Percentiles rank a stretch among this genome's conserved stretches.
These are phyloP conservation scores for Cyclura pinguis DNA, from an alignment of 2,797 vertebrate species.

Conservation along the genomic window DNA sequence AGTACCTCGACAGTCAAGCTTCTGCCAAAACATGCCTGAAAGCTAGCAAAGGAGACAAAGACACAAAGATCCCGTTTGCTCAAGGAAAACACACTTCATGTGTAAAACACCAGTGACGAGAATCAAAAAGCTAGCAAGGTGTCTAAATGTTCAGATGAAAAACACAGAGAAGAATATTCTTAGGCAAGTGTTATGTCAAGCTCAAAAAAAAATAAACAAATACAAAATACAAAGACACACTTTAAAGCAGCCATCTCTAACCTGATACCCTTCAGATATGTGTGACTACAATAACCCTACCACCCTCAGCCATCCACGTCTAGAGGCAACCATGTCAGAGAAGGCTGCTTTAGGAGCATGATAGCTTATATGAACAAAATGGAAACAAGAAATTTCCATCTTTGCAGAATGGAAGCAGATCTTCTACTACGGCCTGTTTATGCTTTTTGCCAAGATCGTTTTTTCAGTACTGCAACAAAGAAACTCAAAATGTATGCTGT, in stretches of 20 bases:
- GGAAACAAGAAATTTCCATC: conserved; percentile 35
- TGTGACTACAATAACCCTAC: neutral
- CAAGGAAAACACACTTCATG: conserved; percentile 85
- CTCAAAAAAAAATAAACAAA: conserved; percentile 58
- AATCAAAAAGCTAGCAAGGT: conserved; percentile 76
- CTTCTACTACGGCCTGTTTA: neutral
- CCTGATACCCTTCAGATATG: neutral
- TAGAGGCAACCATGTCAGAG: neutral
- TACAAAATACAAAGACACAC: conserved; percentile 52
- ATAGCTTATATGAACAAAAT: conserved; percentile 49
- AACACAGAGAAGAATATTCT: conserved; percentile 56
- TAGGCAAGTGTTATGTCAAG: conserved; percentile 56
- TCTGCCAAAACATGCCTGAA: conserved; percentile 89
- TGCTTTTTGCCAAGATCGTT: neutral
- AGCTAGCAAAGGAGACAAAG: conserved; percentile 88
- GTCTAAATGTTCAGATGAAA: conserved; percentile 67
- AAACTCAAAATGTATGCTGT: neutral
- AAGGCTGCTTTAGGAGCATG: conserved; percentile 15
- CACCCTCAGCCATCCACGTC: too few relatives aligned
- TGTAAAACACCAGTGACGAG: conserved; percentile 81
- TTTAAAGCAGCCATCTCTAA: conserved; percentile 5
- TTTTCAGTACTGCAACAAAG: conserved; percentile 4
- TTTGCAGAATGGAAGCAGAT: conserved; percentile 39
- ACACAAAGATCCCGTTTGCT: conserved; percentile 90
- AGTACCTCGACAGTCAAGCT: conserved; percentile 78